Percentiles rank a stretch among this genome's conserved stretches.
Conservation (phyloP, 2,113 vertebrate species). For the Rhombomys opimus region DNA sequence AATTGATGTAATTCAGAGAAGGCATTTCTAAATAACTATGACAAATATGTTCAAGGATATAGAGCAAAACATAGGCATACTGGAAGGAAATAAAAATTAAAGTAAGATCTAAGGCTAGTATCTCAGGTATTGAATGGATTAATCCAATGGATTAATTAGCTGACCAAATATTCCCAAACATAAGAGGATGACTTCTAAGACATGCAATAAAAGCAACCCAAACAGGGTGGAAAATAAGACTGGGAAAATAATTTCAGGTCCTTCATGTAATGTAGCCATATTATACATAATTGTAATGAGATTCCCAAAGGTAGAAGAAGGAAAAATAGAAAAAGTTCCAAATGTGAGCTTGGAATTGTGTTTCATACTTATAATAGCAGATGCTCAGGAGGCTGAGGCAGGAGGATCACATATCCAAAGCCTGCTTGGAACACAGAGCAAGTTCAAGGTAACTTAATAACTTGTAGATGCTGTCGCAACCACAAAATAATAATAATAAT, state of each 20-base stretch:
- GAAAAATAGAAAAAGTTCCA: conserved; percentile 11
- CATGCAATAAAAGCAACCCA: background rate
- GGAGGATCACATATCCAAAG: background rate
- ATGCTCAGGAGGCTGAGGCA: background rate
- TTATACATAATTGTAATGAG: background rate
- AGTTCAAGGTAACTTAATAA: background rate
- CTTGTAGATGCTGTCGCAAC: background rate
- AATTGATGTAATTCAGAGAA: conserved; percentile 3
- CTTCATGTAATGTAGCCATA: background rate
- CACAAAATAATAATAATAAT: background rate
- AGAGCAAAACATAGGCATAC: background rate
- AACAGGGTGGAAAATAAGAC: background rate
- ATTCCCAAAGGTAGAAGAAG: background rate
- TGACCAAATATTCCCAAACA: background rate
- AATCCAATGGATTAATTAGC: background rate
- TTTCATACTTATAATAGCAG: background rate
- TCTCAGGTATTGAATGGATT: background rate
- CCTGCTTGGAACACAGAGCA: background rate
- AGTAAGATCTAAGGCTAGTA: background rate
- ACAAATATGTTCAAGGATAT: background rate
- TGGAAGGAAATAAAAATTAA: conserved; percentile 38
- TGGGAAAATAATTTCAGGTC: background rate
- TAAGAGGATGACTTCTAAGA: background rate
- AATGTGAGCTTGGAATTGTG: background rate
- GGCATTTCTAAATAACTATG: background rate